These are phyloP conservation scores for Euwallacea similis DNA, from an alignment of 1,140 invertebrate species.

Conservation along the genomic window DNA sequence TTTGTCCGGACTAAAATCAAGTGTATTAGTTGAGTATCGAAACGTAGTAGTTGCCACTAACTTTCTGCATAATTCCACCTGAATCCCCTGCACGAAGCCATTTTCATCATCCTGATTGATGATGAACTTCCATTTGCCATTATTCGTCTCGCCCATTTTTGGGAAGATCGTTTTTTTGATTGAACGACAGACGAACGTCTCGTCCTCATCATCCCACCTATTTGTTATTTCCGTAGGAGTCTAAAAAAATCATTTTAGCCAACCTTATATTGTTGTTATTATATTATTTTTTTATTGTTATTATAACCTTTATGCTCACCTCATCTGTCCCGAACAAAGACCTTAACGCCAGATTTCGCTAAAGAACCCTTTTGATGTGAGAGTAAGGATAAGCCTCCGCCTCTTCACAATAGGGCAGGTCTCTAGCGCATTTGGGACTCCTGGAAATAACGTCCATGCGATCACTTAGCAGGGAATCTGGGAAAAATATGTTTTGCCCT, in stretches of 20 bases:
- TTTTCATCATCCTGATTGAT: no score
- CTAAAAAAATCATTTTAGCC: background rate
- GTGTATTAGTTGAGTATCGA: background rate
- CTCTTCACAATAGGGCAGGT: constrained; percentile 46
- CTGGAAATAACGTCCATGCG: constrained; percentile 21
- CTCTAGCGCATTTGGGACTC: constrained; percentile 42
- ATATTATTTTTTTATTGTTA: no score
- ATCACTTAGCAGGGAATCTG: constrained; percentile 37
- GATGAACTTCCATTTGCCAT: no score
- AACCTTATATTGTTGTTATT: background rate
- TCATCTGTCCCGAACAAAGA: constrained; percentile 47
- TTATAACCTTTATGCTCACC: no score
- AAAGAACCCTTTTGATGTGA: constrained; percentile 40
- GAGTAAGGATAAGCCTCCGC: no score
- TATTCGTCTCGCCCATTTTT: constrained; percentile 49
- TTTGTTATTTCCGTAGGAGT: constrained; percentile 25
- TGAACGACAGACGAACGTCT: constrained; percentile 45
- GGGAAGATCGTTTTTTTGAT: constrained; percentile 47
- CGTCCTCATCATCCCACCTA: constrained; percentile 40
- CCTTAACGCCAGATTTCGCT: constrained; percentile 28
- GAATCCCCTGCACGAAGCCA: constrained; percentile 60
- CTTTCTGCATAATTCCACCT: constrained; percentile 59
- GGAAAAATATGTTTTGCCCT: constrained; percentile 45
- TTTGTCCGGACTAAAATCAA: constrained; percentile 41
- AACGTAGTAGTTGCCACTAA: constrained; percentile 47